Evolutionary conservation across 2,888 invertebrate genomes (phyloP).

Genomic region (Seira musarum): DNA sequence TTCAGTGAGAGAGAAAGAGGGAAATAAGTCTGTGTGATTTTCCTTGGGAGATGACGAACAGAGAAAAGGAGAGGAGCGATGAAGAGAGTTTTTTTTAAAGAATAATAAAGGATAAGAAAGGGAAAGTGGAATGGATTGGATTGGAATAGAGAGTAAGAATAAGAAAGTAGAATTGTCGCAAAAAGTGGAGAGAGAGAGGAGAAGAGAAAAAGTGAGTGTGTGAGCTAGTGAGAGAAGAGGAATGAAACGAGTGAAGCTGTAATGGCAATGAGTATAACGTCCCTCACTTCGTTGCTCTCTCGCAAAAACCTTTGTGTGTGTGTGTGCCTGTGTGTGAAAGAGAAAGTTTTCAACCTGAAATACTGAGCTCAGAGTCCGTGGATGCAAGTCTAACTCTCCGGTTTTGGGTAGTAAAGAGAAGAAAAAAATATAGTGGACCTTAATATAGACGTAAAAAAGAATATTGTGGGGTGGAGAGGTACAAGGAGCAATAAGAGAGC

Average conservation of each 20-base stretch:
- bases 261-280: background rate
- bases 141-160: slow-evolving; percentile 46
- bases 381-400: background rate
- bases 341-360: slow-evolving; percentile 10
- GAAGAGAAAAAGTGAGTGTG: slow-evolving; percentile 25
- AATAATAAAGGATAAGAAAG: slow-evolving; percentile 43
- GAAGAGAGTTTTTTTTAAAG: slow-evolving; percentile 38
- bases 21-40: slow-evolving; percentile 41
- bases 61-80: slow-evolving; percentile 26
- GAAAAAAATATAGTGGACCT: background rate
- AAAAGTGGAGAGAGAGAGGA: slow-evolving; percentile 50
- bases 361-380: background rate
- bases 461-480: background rate
- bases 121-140: slow-evolving; percentile 44
- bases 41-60: slow-evolving; percentile 35
- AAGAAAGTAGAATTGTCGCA: slow-evolving; percentile 32
- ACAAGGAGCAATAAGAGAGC: background rate
- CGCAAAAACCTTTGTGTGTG: background rate
- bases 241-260: background rate
- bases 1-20: slow-evolving; percentile 20
- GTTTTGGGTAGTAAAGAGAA: background rate
- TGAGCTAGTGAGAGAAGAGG: slow-evolving; percentile 28
- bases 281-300: background rate
- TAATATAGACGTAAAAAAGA: background rate
- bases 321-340: slow-evolving; percentile 27